phyloP scores from a whole-genome alignment of 2,797 vertebrate genomes.

The Babyrousa celebensis region DNA sequence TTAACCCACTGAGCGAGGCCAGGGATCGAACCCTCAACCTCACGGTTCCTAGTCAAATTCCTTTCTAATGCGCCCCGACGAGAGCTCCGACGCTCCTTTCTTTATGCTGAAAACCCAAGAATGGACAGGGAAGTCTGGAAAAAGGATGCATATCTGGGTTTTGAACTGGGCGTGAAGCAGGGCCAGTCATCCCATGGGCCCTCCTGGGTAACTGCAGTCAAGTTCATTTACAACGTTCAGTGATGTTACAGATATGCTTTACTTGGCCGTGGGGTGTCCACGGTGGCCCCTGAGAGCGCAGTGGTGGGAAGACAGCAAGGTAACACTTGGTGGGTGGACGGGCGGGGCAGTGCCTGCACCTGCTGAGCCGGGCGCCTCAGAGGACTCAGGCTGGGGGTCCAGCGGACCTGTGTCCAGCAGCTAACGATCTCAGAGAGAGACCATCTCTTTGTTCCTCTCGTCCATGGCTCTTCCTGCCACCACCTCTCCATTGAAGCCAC shows the following conservation, averaged over 20 bases:
- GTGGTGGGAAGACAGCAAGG: not conserved
- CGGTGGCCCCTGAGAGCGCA: not conserved
- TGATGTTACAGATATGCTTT: rapidly evolving
- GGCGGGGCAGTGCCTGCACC: not conserved
- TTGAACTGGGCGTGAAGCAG: rapidly evolving
- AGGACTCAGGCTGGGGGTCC: rapidly evolving
- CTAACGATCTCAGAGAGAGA: rapidly evolving
- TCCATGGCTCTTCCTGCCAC: no score
- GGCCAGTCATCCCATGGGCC: rapidly evolving
- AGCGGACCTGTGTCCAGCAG: rapidly evolving
- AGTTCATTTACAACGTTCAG: not conserved
- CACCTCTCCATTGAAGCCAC: no score
- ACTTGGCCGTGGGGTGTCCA: rapidly evolving
- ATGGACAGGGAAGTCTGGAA: not conserved
- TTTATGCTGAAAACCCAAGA: not conserved
- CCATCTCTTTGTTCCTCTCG: not conserved
- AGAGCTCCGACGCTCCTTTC: no score
- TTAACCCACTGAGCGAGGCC: no score
- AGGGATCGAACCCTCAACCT: no score
- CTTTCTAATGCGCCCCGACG: no score
- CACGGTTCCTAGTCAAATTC: no score
- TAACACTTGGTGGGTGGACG: rapidly evolving
- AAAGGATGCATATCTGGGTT: not conserved
- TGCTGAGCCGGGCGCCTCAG: not conserved
- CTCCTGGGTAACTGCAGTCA: no score